Percentiles rank a stretch among this genome's conserved stretches.
Evolutionary conservation across 2,797 vertebrate species (phyloP).

Genomic region (Paramormyrops hopkinsi): DNA sequence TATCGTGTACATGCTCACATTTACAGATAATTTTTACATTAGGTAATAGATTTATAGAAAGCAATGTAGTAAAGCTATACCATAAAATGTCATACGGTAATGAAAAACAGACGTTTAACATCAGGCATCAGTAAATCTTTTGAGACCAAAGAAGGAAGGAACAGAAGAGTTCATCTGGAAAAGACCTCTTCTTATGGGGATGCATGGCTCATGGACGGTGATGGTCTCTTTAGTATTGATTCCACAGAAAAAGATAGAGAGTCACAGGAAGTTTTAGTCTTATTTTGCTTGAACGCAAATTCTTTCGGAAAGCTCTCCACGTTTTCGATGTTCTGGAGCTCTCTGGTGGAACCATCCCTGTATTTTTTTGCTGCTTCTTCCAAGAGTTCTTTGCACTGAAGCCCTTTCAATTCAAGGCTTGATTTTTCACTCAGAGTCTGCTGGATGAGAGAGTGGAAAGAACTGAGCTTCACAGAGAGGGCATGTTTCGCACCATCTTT

Average conservation of each 20-base stretch:
- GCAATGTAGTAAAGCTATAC: not conserved
- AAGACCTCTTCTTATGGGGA: constrained; percentile 60
- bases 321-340: constrained; percentile 65
- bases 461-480: constrained; percentile 73
- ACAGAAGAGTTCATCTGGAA: not conserved
- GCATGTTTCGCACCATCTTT: constrained; percentile 68
- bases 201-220: constrained; percentile 66
- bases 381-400: constrained; percentile 75
- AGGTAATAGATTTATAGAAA: not conserved
- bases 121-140: not conserved
- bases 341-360: constrained; percentile 68
- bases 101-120: not conserved
- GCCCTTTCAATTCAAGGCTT: constrained; percentile 61
- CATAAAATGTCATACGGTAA: not conserved
- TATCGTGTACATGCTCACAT: constrained; percentile 54
- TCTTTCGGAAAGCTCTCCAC: constrained; percentile 72
- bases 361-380: constrained; percentile 80
- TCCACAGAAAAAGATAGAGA: constrained; percentile 92
- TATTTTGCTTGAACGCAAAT: constrained; percentile 67
- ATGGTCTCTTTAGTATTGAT: constrained; percentile 85
- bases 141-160: not conserved
- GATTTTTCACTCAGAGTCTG: constrained; percentile 70
- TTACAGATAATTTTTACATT: constrained; percentile 53
- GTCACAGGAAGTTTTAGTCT: constrained; percentile 73
- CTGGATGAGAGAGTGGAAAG: constrained; percentile 80